Evolutionary conservation across 2,797 vertebrate species (phyloP), one percentile per base, ranked within the genome.

Genomic region (Pelobates cultripes): DNA sequence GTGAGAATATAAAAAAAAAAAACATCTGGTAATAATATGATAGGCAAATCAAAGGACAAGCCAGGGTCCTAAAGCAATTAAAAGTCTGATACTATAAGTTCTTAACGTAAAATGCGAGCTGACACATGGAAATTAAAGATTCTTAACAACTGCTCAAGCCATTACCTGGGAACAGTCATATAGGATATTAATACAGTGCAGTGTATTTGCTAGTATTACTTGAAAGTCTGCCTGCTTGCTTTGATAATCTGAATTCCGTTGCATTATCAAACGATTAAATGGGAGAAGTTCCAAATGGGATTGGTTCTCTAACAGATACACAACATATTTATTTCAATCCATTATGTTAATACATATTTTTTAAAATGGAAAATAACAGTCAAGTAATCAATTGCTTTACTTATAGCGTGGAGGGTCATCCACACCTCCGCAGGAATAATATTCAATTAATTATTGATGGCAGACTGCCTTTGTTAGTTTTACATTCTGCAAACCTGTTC

Each of bases 361-460:
- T 77, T 85, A 81, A 73, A 90, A 85, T 66, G 83, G 76, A 89
- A 47, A 82, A 73, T 57, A 60, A 79, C 51, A 71, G 82, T 81
- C 57, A 73, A 43, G 78, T 87, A 88, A 80, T 78, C 81, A 81
- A 83, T 87, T 87, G 87, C 85, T 89, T 91, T 83, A 86, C 44
- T 84, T 9, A 73, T 0, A 75, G 15, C 86, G 87, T 77, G 86
- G 66, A 85, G 88, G 82, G 88, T 91, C 87, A 87, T 89, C 81
- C 87, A 88, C 86, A 70, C 55, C 87, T 89, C 88, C 77, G 87
- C 73, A 78, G 86, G 86, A 91, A 85, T 43, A 68, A 84, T 85
- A 78, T 67, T 87, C 85, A 87, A 89, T 94, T 94, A 91, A 95
- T 94, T 93, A 94, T 94, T 92, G 88, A 94, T 92, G 84, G 87